Evolutionary conservation across 2,113 vertebrate genomes (phyloP).

Genomic region (Lagopus leucura): DNA sequence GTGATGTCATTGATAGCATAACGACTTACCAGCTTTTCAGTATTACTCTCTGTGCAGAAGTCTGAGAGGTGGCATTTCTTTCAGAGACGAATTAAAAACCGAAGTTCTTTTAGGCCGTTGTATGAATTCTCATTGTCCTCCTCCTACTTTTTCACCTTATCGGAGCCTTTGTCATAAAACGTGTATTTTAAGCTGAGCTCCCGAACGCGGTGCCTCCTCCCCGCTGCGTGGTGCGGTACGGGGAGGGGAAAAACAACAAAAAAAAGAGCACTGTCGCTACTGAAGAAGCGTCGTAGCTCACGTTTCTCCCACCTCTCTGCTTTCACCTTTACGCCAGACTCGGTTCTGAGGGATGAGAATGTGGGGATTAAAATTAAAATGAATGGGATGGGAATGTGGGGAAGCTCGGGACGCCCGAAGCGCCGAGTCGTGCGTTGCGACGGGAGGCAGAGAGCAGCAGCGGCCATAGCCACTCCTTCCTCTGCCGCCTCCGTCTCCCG

Average conservation of each 20-base stretch:
- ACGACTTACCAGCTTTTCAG: neutral
- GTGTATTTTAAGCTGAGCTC: neutral
- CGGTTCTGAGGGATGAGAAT: neutral
- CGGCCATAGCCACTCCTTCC: too few relatives aligned
- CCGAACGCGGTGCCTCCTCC: too few relatives aligned
- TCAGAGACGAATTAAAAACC: neutral
- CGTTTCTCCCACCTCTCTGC: neutral
- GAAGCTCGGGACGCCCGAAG: too few relatives aligned
- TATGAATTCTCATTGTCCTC: neutral
- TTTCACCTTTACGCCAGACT: neutral
- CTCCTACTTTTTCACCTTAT: rapidly evolving
- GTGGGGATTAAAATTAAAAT: too few relatives aligned
- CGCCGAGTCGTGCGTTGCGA: too few relatives aligned
- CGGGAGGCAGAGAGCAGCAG: too few relatives aligned
- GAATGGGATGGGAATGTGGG: too few relatives aligned
- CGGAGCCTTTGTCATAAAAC: neutral
- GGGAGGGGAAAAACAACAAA: neutral
- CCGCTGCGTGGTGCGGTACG: neutral
- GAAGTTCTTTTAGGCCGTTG: neutral
- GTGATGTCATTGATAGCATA: rapidly evolving
- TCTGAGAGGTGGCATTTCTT: neutral
- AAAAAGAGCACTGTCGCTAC: too few relatives aligned
- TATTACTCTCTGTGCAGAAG: neutral
- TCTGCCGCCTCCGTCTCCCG: too few relatives aligned
- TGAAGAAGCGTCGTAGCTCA: neutral